These are phyloP conservation scores for Pediacus dermestoides DNA, from an alignment of 2,888 invertebrate genomes.

Conservation along the genomic window DNA sequence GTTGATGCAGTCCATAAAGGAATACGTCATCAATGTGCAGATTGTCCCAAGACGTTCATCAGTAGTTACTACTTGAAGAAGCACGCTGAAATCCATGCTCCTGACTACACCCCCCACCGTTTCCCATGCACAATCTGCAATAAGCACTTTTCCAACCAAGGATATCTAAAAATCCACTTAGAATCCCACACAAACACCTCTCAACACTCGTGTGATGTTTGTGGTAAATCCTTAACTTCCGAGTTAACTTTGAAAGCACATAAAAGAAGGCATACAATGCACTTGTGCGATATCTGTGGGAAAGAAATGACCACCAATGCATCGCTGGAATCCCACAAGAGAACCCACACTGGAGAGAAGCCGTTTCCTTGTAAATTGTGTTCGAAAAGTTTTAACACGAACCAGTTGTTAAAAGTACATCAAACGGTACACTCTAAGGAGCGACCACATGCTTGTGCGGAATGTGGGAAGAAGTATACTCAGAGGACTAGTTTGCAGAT, in stretches of 20 bases:
- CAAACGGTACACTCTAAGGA: conserved; percentile 21
- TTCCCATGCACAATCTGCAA: conserved; percentile 20
- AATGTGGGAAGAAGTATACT: conserved; percentile 21
- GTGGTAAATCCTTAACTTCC: too few species aligned
- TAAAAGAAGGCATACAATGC: conserved; percentile 49
- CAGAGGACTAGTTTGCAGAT: conserved; percentile 18
- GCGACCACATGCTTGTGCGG: conserved; percentile 18
- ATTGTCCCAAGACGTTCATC: not conserved
- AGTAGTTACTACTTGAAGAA: not conserved
- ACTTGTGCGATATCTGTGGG: conserved; percentile 23
- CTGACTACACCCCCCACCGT: too few species aligned
- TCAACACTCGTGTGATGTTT: conserved; percentile 22
- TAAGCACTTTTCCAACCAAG: conserved; percentile 18
- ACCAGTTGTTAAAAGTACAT: conserved; percentile 24
- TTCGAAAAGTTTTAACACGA: conserved; percentile 50
- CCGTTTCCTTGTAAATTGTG: conserved; percentile 38
- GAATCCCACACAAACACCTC: too few species aligned
- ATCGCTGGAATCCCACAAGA: conserved; percentile 17
- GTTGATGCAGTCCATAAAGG: not conserved
- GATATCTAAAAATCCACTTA: conserved; percentile 19
- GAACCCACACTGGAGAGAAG: conserved; percentile 19
- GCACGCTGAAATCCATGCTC: conserved; percentile 1
- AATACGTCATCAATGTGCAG: not conserved
- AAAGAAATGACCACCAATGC: conserved; percentile 15
- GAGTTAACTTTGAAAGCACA: conserved; percentile 21